These are phyloP conservation scores for Hippopotamus amphibius DNA, from an alignment of 2,113 vertebrate genomes.

Conservation along the genomic window DNA sequence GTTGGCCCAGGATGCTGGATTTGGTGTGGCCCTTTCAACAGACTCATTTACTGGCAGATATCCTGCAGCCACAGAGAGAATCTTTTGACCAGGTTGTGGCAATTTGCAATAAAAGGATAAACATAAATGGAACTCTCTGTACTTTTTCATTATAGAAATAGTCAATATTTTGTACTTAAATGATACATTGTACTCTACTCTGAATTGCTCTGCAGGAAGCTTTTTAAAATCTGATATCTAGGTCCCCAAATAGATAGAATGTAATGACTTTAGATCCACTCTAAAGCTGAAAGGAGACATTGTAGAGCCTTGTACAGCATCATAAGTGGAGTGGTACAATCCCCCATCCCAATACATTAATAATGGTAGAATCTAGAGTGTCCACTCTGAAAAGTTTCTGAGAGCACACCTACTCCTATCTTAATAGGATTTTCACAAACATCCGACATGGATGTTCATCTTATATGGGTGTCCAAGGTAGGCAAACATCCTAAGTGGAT, in stretches of 20 bases:
- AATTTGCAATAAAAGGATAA: slow-evolving; percentile 76
- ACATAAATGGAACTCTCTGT: slow-evolving; percentile 76
- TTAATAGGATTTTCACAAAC: background rate
- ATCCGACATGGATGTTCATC: background rate
- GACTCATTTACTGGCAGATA: slow-evolving; percentile 69
- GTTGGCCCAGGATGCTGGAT: slow-evolving; percentile 36
- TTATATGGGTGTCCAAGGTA: background rate
- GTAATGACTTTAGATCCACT: background rate
- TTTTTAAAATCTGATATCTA: slow-evolving; percentile 58
- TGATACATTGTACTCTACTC: slow-evolving; percentile 52
- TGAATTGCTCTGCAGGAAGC: slow-evolving; percentile 55
- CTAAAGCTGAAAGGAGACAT: slow-evolving; percentile 11
- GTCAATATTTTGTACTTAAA: slow-evolving; percentile 71
- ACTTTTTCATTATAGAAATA: slow-evolving; percentile 71
- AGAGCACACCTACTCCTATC: background rate
- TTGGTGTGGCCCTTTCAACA: slow-evolving; percentile 76
- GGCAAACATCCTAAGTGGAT: background rate
- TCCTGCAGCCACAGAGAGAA: slow-evolving; percentile 56
- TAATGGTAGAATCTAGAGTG: background rate
- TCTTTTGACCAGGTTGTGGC: slow-evolving; percentile 72
- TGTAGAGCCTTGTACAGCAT: background rate
- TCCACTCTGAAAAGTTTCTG: background rate
- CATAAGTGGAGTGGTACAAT: background rate
- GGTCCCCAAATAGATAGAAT: background rate
- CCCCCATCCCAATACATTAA: background rate